Conservation (phyloP, 2,888 invertebrate species). For the Himalopsyche anomala region DNA sequence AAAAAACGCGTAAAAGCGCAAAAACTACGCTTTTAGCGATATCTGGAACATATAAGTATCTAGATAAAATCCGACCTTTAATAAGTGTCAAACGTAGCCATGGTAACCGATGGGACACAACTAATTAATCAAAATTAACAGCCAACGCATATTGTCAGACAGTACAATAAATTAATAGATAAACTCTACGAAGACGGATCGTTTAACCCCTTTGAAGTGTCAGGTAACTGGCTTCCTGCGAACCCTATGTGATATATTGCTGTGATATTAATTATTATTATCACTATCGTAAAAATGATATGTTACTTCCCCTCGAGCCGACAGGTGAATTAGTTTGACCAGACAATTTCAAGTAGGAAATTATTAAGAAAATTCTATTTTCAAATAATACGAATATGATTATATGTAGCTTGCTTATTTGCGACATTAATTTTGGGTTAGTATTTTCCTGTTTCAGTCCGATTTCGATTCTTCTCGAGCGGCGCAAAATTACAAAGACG, state of each 20-base stretch:
- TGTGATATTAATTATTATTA: background rate
- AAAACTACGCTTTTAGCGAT: too few relatives aligned
- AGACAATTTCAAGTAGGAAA: background rate
- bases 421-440: too few relatives aligned
- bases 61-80: too few relatives aligned
- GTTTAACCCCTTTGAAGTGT: slow-evolving; percentile 22
- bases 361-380: too few relatives aligned
- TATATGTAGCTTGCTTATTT: too few relatives aligned
- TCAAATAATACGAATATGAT: too few relatives aligned
- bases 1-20: too few relatives aligned
- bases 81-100: background rate
- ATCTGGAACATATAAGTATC: too few relatives aligned
- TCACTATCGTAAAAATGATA: background rate
- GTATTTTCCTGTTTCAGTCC: too few relatives aligned
- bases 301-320: slow-evolving; percentile 26
- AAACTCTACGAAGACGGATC: slow-evolving; percentile 3
- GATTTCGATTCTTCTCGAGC: too few relatives aligned
- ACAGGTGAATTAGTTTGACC: background rate
- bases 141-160: background rate
- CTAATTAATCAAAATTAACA: slow-evolving; percentile 23
- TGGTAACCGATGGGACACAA: background rate
- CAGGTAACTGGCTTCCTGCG: background rate
- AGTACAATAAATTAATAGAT: slow-evolving; percentile 3
- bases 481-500: too few relatives aligned
- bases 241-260: background rate